A percentile compares a stretch with the other conserved stretches of the same genome.
These are phyloP conservation scores for Gnathonemus echidnorhynchus DNA, from an alignment of 2,113 vertebrate species.

Conservation along the genomic window DNA sequence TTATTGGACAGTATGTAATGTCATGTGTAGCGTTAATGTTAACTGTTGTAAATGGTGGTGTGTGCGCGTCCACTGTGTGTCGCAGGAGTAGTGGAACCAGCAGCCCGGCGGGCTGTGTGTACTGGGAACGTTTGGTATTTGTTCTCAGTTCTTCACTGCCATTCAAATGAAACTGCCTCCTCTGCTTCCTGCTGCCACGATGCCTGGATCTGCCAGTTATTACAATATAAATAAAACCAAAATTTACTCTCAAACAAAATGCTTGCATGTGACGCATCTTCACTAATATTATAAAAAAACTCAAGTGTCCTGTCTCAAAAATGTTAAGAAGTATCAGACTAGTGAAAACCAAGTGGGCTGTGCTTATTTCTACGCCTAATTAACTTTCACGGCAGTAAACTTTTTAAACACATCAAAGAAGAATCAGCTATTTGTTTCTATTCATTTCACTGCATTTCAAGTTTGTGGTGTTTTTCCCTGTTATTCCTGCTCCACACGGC, in stretches of 20 bases:
- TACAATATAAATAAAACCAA: no score
- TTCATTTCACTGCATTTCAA: background rate
- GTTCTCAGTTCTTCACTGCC: background rate
- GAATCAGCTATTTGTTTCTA: background rate
- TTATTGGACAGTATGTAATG: no score
- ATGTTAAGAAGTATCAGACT: background rate
- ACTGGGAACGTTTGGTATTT: background rate
- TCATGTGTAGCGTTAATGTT: background rate
- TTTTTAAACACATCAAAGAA: background rate
- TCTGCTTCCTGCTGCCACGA: no score
- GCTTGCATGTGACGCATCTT: no score
- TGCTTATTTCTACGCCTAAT: background rate
- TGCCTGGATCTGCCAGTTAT: no score
- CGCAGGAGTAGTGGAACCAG: background rate
- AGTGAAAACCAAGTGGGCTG: background rate
- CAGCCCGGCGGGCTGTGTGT: background rate
- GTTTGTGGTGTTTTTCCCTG: background rate
- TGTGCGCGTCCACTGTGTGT: background rate
- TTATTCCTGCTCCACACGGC: background rate
- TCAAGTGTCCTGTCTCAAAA: background rate
- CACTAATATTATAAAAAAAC: no score
- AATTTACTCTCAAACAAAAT: no score
- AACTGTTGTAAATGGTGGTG: background rate
- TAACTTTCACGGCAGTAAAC: background rate
- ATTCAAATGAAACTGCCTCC: background rate